phyloP scores from a whole-genome alignment of 2,113 vertebrate genomes.

The Plotosus lineatus region DNA sequence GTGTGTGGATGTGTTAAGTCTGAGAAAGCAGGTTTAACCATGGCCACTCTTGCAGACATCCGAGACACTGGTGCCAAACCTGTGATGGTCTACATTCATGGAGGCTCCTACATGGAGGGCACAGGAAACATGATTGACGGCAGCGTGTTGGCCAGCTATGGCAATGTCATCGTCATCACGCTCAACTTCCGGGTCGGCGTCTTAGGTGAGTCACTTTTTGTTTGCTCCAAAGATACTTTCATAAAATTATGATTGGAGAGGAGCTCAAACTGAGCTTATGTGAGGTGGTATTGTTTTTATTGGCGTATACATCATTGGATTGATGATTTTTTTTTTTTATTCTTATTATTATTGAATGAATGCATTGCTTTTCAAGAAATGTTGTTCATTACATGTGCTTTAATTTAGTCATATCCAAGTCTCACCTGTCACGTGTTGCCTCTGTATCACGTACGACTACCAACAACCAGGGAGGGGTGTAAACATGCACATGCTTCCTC shows the following conservation, averaged over 20 bases:
- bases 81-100: constrained; percentile 99
- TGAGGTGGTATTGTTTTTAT: not conserved
- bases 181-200: constrained; percentile 98
- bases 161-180: constrained; percentile 98
- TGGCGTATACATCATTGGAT: not conserved
- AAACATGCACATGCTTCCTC: too few relatives aligned
- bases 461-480: too few relatives aligned
- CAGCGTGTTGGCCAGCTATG: constrained; percentile 97
- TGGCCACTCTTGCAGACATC: constrained; percentile 92
- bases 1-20: constrained; percentile 54
- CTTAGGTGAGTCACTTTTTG: constrained; percentile 80
- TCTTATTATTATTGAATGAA: not conserved
- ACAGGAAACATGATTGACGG: constrained; percentile 99
- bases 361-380: not conserved
- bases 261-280: too few relatives aligned
- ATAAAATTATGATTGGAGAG: not conserved
- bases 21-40: constrained; percentile 74
- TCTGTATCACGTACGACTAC: too few relatives aligned
- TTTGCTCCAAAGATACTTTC: not conserved
- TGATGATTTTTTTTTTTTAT: not conserved
- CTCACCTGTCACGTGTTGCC: too few relatives aligned
- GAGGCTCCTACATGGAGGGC: constrained; percentile 99
- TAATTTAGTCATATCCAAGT: too few relatives aligned
- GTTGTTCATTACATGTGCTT: too few relatives aligned
- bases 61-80: constrained; percentile 98